These are phyloP conservation scores for Thamnaconus septentrionalis DNA, from an alignment of 2,113 vertebrate genomes.

Conservation along the genomic window DNA sequence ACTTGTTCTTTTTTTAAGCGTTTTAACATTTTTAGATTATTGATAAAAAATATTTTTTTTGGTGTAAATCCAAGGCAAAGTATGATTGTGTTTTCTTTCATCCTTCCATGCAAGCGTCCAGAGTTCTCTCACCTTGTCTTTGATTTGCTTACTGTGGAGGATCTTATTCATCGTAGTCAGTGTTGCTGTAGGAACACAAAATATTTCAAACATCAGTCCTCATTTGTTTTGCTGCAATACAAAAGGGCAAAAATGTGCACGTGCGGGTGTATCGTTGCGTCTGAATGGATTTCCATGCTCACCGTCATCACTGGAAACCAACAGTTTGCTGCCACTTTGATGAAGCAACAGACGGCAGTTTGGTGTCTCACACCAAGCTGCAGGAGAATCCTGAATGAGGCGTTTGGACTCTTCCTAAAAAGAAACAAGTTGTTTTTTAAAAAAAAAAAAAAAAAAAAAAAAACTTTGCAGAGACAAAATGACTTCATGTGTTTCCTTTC, in stretches of 20 bases:
- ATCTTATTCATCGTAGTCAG: neutral
- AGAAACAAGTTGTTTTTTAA: neutral
- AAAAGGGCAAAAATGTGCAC: neutral
- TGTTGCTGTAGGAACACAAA: conserved; percentile 26
- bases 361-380: conserved; percentile 13
- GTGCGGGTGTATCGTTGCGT: neutral
- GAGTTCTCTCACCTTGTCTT: conserved; percentile 41
- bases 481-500: too few relatives aligned
- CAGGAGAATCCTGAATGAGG: neutral
- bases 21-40: too few relatives aligned
- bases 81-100: too few relatives aligned
- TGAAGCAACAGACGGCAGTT: conserved; percentile 50
- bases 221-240: neutral
- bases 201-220: conserved; percentile 3
- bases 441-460: too few relatives aligned
- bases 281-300: neutral
- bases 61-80: too few relatives aligned
- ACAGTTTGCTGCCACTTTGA: conserved; percentile 19
- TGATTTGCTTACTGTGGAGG: conserved; percentile 26
- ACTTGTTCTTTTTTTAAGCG: neutral
- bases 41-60: too few relatives aligned
- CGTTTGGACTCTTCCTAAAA: conserved; percentile 36
- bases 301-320: conserved; percentile 41
- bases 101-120: too few relatives aligned
- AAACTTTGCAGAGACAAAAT: too few relatives aligned